Conservation (phyloP, 2,113 vertebrate genomes). For the Sinocyclocheilus maitianheensis region DNA sequence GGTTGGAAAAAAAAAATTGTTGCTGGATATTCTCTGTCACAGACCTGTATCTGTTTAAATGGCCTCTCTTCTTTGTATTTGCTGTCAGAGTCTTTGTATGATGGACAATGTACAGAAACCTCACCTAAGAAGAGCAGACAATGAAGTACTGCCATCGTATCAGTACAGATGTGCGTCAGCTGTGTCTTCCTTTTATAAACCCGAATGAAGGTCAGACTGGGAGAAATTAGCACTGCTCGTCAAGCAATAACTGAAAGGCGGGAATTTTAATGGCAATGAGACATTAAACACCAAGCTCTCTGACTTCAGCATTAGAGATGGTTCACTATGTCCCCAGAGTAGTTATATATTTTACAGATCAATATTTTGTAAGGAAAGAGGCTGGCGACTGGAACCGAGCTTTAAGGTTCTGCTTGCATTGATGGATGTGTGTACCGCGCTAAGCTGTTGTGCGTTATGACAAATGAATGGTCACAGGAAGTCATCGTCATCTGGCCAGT, state of each 20-base stretch:
- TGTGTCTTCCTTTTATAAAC: not conserved
- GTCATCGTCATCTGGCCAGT: not conserved
- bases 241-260: not conserved
- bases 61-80: not conserved
- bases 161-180: not conserved
- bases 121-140: slow-evolving; percentile 3
- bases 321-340: not conserved
- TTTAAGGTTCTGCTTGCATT: not conserved
- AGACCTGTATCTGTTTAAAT: not conserved
- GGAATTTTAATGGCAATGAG: not conserved
- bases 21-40: not conserved
- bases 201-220: not conserved
- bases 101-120: not conserved
- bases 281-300: not conserved
- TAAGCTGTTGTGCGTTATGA: slow-evolving; percentile 1
- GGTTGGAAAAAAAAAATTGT: not conserved
- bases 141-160: not conserved
- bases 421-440: not conserved
- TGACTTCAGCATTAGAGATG: not conserved
- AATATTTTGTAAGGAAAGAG: slow-evolving; percentile 29
- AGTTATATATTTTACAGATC: slow-evolving; percentile 17
- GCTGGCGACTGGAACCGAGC: not conserved
- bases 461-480: slow-evolving; percentile 21
- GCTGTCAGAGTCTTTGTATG: not conserved
- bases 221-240: not conserved